Percentiles rank a stretch among this genome's conserved stretches.
phyloP scores from a whole-genome alignment of 92 coral and sea anemone genomes.

The Micromussa lordhowensis region DNA sequence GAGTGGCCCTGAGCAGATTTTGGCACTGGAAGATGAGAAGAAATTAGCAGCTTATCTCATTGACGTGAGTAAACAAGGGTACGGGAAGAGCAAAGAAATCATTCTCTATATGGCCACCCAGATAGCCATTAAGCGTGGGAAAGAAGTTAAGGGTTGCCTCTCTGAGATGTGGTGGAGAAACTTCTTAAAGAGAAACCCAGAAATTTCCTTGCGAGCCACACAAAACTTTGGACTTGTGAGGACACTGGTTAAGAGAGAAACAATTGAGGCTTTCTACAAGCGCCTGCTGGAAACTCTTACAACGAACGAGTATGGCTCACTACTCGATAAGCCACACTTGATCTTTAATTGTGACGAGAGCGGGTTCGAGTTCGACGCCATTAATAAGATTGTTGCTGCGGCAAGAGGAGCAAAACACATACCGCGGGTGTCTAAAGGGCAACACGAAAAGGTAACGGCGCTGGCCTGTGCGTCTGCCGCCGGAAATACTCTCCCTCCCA shows the following conservation, averaged over 20 bases:
- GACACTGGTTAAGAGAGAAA: slow-evolving; percentile 17
- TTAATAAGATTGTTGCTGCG: slow-evolving; percentile 44
- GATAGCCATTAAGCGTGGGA: background rate
- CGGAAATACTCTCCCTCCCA: slow-evolving; percentile 39
- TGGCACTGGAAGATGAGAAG: too few relatives aligned
- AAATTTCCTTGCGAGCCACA: slow-evolving; percentile 2
- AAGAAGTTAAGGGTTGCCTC: background rate
- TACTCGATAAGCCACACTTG: slow-evolving; percentile 16
- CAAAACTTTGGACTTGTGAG: slow-evolving; percentile 45
- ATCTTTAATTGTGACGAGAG: slow-evolving; percentile 44
- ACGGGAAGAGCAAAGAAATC: too few relatives aligned
- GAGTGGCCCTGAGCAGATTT: too few relatives aligned
- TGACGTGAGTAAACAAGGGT: too few relatives aligned
- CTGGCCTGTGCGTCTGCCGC: slow-evolving; percentile 47
- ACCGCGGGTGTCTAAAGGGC: slow-evolving; percentile 30
- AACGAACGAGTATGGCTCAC: background rate
- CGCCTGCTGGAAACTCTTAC: slow-evolving; percentile 28
- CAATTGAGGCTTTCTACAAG: slow-evolving; percentile 19
- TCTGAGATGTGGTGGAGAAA: slow-evolving; percentile 35
- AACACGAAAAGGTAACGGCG: slow-evolving; percentile 47
- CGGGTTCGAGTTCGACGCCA: slow-evolving; percentile 49
- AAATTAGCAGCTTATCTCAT: too few relatives aligned
- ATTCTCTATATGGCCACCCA: background rate
- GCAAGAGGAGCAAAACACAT: slow-evolving; percentile 40
- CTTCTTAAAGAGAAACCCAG: slow-evolving; percentile 29